These are phyloP conservation scores for Arctocebus calabarensis DNA, from an alignment of 2,797 vertebrate species.

Conservation along the genomic window DNA sequence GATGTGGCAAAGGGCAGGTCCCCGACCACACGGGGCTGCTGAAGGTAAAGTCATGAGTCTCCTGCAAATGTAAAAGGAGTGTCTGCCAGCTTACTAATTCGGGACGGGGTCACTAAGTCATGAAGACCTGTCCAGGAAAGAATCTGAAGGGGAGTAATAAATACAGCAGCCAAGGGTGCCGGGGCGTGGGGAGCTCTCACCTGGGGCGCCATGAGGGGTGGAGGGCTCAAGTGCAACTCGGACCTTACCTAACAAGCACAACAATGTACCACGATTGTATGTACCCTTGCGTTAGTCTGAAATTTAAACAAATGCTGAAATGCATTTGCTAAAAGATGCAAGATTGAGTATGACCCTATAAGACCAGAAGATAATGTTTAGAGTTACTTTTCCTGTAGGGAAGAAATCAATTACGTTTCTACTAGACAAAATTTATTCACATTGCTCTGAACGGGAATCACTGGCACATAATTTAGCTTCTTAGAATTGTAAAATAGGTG, in stretches of 20 bases:
- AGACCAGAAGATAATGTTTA: not conserved
- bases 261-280: too few relatives aligned
- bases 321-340: not conserved
- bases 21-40: not conserved
- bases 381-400: not conserved
- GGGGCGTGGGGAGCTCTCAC: too few relatives aligned
- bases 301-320: not conserved
- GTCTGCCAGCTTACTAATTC: not conserved
- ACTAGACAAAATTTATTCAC: not conserved
- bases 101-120: not conserved
- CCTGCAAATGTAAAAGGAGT: not conserved
- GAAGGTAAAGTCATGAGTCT: not conserved
- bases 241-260: too few relatives aligned
- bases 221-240: too few relatives aligned
- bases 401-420: not conserved
- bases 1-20: not conserved
- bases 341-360: not conserved
- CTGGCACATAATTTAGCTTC: not conserved
- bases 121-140: not conserved
- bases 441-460: not conserved
- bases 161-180: not conserved
- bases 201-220: too few relatives aligned
- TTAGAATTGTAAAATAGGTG: not conserved
- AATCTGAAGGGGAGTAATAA: not conserved
- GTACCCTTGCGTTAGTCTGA: too few relatives aligned